phyloP scores from a whole-genome alignment of 2,888 invertebrate species.

The Tachina lurida region DNA sequence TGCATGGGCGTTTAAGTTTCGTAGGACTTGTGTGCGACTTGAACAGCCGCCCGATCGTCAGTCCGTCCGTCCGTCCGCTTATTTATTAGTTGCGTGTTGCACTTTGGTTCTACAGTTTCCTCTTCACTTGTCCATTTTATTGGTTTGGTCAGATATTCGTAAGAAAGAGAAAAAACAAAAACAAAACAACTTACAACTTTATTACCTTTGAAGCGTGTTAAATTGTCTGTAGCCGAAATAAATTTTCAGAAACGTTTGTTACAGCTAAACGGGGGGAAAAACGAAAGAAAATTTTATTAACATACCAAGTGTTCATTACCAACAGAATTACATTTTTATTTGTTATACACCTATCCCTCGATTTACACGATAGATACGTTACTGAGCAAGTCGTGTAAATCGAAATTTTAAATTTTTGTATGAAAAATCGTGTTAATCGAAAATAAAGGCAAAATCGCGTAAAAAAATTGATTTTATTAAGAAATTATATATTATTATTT shows the following conservation, averaged over 20 bases:
- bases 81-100: constrained; percentile 67
- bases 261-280: neutral
- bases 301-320: neutral
- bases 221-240: constrained; percentile 61
- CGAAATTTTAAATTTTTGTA: no score
- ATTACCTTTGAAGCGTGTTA: constrained; percentile 63
- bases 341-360: no score
- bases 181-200: constrained; percentile 56
- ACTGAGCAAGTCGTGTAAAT: no score
- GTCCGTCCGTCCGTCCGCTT: neutral
- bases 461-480: no score
- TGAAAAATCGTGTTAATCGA: no score
- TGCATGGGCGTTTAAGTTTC: constrained; percentile 64
- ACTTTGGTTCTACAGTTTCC: constrained; percentile 46
- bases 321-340: neutral
- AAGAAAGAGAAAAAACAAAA: neutral
- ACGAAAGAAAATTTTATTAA: neutral
- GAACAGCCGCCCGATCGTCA: neutral
- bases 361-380: no score
- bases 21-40: constrained; percentile 4
- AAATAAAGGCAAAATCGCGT: no score
- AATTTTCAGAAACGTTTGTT: constrained; percentile 26
- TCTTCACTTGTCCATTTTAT: constrained; percentile 68
- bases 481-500: no score
- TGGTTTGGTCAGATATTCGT: constrained; percentile 27